Evolutionary conservation across 1,140 invertebrate genomes (phyloP).

Genomic region (Drosophila repleta): DNA sequence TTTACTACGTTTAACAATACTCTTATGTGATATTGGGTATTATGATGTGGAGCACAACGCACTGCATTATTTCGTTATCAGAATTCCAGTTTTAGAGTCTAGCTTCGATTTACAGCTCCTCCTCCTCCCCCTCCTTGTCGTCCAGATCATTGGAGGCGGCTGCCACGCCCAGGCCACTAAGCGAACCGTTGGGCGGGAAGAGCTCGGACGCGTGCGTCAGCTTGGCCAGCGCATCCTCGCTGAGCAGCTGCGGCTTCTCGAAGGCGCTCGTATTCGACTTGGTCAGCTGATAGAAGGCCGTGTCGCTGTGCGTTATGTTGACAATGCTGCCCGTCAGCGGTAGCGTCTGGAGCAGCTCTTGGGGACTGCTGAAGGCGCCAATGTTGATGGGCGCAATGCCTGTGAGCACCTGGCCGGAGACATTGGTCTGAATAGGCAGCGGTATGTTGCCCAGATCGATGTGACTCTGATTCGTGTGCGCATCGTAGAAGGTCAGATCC

Average conservation of each 20-base stretch:
- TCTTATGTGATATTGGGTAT: constrained; percentile 32
- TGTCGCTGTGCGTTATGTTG: constrained; percentile 83
- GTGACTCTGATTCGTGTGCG: constrained; percentile 84
- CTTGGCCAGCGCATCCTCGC: constrained; percentile 56
- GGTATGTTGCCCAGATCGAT: constrained; percentile 85
- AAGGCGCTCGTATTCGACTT: constrained; percentile 65
- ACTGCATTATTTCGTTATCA: constrained; percentile 57
- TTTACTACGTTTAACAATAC: constrained; percentile 21
- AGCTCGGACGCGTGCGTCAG: constrained; percentile 68
- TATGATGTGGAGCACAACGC: constrained; percentile 54
- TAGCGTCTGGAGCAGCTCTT: constrained; percentile 75
- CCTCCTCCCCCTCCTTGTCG: constrained; percentile 18
- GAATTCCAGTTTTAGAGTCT: background rate
- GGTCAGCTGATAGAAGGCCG: constrained; percentile 77
- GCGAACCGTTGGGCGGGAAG: constrained; percentile 48
- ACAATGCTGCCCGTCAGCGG: constrained; percentile 82
- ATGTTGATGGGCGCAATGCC: constrained; percentile 84
- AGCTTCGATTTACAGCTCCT: constrained; percentile 24
- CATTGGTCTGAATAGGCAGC: constrained; percentile 85
- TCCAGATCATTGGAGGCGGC: constrained; percentile 53
- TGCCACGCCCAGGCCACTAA: constrained; percentile 31
- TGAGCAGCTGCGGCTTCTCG: constrained; percentile 70
- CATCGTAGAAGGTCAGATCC: constrained; percentile 85
- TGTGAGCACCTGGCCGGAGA: constrained; percentile 85
- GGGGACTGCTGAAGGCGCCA: constrained; percentile 80